Evolutionary conservation across 1,140 invertebrate genomes (phyloP).

Genomic region (honey bee (Apis mellifera)): Amel_HAv3.1 CM009936.2:11165001-11165500

Average conservation of each 20-base stretch:
- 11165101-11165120: slow-evolving; percentile 30
- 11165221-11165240: slow-evolving; percentile 8
- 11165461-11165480: no score
- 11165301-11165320: slow-evolving; percentile 36
- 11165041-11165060: slow-evolving; percentile 5
- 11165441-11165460: neutral
- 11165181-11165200: neutral
- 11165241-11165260: slow-evolving; percentile 30
- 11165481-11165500: no score
- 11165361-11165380: neutral
- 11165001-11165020: neutral
- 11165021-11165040: neutral
- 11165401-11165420: no score
- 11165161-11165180: slow-evolving; percentile 16
- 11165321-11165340: slow-evolving; percentile 9
- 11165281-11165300: slow-evolving; percentile 13
- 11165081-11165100: slow-evolving; percentile 4
- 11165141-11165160: slow-evolving; percentile 47
- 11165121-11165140: slow-evolving; percentile 27
- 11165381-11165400: neutral
- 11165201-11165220: slow-evolving; percentile 24
- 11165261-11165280: slow-evolving; percentile 22
- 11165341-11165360: slow-evolving; percentile 10
- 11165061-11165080: neutral
- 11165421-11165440: neutral